Conservation (phyloP, 1,140 invertebrate species). For the Panagrolaimus sp. region DNA sequence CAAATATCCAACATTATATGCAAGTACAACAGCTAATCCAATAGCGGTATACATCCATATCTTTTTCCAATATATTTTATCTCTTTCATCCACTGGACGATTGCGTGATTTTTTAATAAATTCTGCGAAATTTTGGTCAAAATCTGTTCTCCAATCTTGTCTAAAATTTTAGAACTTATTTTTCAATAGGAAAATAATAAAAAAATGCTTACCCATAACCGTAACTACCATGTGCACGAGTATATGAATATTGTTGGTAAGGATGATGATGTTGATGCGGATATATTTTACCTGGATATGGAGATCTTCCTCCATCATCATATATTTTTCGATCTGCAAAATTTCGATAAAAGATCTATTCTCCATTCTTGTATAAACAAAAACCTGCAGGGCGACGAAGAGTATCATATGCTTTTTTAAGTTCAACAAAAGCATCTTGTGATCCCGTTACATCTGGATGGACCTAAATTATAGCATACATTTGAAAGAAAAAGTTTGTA, state of each 20-base stretch:
- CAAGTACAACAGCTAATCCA: slow-evolving; percentile 10
- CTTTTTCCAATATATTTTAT: slow-evolving; percentile 8
- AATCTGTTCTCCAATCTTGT: no score
- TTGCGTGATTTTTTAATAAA: not conserved
- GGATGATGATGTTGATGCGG: slow-evolving; percentile 3
- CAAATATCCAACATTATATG: slow-evolving; percentile 21
- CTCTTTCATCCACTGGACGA: not conserved
- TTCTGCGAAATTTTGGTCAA: no score
- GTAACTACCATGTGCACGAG: not conserved
- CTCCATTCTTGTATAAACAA: no score
- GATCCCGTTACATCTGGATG: slow-evolving; percentile 6
- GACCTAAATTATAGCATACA: no score
- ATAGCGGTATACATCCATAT: slow-evolving; percentile 15
- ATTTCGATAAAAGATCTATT: no score
- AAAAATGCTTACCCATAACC: not conserved
- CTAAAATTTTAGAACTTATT: no score
- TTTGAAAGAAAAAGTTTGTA: no score
- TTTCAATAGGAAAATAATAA: no score
- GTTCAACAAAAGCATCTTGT: slow-evolving; percentile 14
- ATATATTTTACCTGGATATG: not conserved
- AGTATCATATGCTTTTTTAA: slow-evolving; percentile 20
- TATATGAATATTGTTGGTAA: not conserved
- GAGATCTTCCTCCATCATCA: not conserved
- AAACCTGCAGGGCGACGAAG: slow-evolving; percentile 9
- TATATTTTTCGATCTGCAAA: slow-evolving; percentile 8